Evolutionary conservation across 92 coral and sea anemone species (phyloP).

Genomic region (Parazoanthus atlanticus): DNA sequence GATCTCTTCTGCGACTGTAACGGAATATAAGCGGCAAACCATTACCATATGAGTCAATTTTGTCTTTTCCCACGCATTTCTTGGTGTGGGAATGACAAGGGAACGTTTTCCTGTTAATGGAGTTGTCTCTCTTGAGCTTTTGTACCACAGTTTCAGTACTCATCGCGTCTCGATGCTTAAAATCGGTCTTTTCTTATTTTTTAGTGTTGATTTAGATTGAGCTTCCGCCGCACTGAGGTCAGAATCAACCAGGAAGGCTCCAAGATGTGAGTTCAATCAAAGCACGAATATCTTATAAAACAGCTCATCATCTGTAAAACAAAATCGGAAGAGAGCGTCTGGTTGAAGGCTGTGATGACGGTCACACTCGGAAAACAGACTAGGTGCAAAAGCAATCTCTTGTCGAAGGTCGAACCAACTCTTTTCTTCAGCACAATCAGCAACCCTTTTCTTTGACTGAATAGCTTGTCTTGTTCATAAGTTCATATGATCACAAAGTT

Average conservation of each 20-base stretch:
- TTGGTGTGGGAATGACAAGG: neutral
- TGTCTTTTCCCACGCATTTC: neutral
- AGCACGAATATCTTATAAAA: too few species aligned
- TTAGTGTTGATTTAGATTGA: too few species aligned
- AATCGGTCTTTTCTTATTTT: too few species aligned
- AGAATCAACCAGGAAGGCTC: neutral
- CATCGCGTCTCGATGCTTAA: neutral
- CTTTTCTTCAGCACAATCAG: neutral
- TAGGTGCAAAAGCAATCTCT: neutral
- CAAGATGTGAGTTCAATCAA: neutral
- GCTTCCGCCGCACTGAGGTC: neutral
- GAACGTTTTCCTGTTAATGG: neutral
- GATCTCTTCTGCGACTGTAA: constrained; percentile 7
- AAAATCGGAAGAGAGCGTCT: neutral
- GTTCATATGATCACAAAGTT: neutral
- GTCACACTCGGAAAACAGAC: neutral
- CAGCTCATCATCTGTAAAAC: neutral
- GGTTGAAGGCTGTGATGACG: neutral
- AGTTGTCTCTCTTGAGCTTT: neutral
- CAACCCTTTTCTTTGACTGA: neutral
- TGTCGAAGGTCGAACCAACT: neutral
- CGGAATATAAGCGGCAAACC: constrained; percentile 9
- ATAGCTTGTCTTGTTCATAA: neutral
- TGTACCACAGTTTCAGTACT: neutral
- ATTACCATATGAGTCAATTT: neutral